Base-by-base conservation (phyloP, 1,140 invertebrate genomes). In the Triops cancriformis region DNA sequence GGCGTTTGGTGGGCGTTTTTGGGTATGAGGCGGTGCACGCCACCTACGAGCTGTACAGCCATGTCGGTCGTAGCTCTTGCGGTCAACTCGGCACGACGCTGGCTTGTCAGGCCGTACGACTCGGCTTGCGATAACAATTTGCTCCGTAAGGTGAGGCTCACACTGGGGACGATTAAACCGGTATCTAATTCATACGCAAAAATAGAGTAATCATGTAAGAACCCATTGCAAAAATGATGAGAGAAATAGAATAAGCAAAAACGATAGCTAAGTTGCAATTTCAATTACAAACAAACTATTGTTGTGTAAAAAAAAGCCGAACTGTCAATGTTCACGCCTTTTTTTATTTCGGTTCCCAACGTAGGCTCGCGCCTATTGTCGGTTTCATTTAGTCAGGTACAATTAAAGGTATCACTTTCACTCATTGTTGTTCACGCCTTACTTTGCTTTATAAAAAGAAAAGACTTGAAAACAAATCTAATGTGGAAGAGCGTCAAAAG, bases 1-100 rank as follows among this genome's bases (percentile, higher is more conserved):
- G 93, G 93, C 85, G 89, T 88, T 82, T 94, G 93, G 82, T 95
- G 93, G 23, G 88, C 87, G 83, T 94, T 95, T 77, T 90, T 89
- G n/a, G 92, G 92, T 81, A 91, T 91, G 73, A 94, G 84, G 81
- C 87, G 87, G 81, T 85, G 89, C 77, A 89, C 90, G 4, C 93
- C 93, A 12, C 93, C 93, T 12, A 94, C 82, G 10, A 94, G 82
- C 79, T 93, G 91, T 1, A 95, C 85, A 51, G 90, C 89, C 84
- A 94, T 90, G 84, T 95, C 93, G 76, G 90, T 88, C 37, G 91
- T 89, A 18, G 91, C 92, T 42, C 93, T 86, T 2, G 92, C 93
- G 78, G 93, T 86, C 73, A 92, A 86, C 82, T 95, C 93, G 64
- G 90, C 86, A 84, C 91, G 86, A 73, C 91, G 85, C 80, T 92